phyloP scores from a whole-genome alignment of 2,113 vertebrate genomes.

The Galemys pyrenaicus region DNA sequence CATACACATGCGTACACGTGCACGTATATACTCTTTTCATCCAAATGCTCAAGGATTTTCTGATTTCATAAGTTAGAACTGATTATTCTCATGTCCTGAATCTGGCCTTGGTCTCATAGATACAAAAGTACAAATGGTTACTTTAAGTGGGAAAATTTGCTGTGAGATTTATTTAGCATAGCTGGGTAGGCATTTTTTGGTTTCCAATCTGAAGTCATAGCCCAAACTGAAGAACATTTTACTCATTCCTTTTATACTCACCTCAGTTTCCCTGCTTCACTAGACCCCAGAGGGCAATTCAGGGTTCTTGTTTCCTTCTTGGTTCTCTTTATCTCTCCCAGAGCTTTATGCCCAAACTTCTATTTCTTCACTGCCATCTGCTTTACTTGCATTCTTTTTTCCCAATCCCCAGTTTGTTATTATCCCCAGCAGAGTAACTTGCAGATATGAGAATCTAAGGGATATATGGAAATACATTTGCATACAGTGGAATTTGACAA shows the following conservation, averaged over 20 bases:
- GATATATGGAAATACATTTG: conserved; percentile 20
- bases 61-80: neutral
- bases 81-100: neutral
- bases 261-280: neutral
- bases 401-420: conserved; percentile 33
- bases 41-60: neutral
- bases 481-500: neutral
- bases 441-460: conserved; percentile 19
- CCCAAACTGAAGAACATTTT: neutral
- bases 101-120: conserved; percentile 18
- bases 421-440: conserved; percentile 52
- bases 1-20: neutral
- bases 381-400: neutral
- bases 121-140: conserved; percentile 16
- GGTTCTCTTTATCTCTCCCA: conserved; percentile 7
- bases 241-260: neutral
- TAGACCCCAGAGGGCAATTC: neutral
- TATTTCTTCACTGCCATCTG: conserved; percentile 61
- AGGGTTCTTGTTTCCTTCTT: fast-evolving
- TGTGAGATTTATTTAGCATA: conserved; percentile 38
- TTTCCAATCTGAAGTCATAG: neutral
- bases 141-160: conserved; percentile 42
- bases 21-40: neutral
- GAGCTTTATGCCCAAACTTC: neutral
- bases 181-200: neutral